Evolutionary conservation across 2,797 vertebrate genomes (phyloP), one percentile per base, ranked within the genome.

Genomic region (Taeniopygia guttata): DNA sequence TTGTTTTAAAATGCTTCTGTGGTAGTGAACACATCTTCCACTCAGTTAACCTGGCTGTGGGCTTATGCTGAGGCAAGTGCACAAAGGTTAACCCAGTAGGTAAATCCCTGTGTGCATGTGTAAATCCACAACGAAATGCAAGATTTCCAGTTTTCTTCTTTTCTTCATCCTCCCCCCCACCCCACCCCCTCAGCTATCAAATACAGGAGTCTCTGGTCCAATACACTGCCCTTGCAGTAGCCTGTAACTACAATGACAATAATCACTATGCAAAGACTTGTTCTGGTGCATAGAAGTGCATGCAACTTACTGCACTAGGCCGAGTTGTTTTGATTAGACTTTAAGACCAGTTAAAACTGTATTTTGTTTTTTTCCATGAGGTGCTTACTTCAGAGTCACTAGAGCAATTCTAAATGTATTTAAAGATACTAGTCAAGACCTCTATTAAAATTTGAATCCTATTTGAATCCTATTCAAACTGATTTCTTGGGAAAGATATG

Each of bases 291-390:
- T 6, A 77, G 60, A 67, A 77, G 19, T 64, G 43, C 27, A 46
- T 60, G 56, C 10, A 90, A 51, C 78, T 84, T 82, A 29, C 27
- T 67, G 55, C 36, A 40, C 11, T 70, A 36, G 19, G 30, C 34
- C 68, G 22, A 75, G 58, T 66, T 67, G 54, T 30, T 93, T 92
- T 80, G 42, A 66, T 87, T 72, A 64, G 81, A 22, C 25, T 66
- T 83, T 75, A 68, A 95, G 93, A 40, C 15, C 10, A 49, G 38
- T 64, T 90, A 59, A 59, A 68, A 16, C n/a, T 20, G 3, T 73
- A 10, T 81, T 48, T 84, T 49, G 34, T 0, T 34, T 89, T 82
- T 92, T 86, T 42, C 19, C 23, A 11, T 19, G 20, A 55, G 25
- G 17, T 7, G 18, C 76, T 91, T 86, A 36, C 23, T 91, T 88